Conservation (phyloP, 1,140 invertebrate species). For the Neuroterus valhalla region DNA sequence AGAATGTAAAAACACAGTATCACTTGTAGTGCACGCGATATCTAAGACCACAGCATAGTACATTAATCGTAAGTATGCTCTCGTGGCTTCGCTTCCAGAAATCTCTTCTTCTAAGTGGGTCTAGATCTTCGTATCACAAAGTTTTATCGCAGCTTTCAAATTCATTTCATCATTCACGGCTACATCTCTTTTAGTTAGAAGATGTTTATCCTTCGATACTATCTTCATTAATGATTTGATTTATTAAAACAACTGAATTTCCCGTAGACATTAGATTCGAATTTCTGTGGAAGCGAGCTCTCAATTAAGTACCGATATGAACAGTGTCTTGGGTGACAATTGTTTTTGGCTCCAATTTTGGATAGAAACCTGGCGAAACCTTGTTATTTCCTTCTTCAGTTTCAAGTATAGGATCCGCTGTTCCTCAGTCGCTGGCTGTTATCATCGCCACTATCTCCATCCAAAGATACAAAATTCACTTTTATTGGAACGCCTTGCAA, state of each 20-base stretch:
- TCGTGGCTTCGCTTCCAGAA: constrained; percentile 33
- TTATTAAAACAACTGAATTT: not conserved
- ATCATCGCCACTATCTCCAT: constrained; percentile 26
- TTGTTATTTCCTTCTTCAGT: not conserved
- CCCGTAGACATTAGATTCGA: not conserved
- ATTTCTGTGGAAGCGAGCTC: not conserved
- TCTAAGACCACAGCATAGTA: not conserved
- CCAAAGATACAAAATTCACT: constrained; percentile 3
- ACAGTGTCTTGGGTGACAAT: constrained; percentile 19
- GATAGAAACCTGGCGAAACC: not conserved
- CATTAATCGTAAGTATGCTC: constrained; percentile 37
- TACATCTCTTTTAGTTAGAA: not conserved
- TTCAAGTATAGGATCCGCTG: not conserved
- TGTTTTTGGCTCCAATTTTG: not conserved
- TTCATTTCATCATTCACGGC: constrained; percentile 32
- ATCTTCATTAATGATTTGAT: not conserved
- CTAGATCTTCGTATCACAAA: constrained; percentile 40
- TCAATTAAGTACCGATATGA: constrained; percentile 5
- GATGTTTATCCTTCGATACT: constrained; percentile 5
- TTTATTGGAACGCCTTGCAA: constrained; percentile 14
- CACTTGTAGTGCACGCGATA: constrained; percentile 34
- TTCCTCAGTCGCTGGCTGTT: not conserved
- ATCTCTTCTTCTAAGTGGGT: constrained; percentile 31
- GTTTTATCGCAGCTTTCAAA: constrained; percentile 36
- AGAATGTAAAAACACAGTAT: constrained; percentile 35